Percentiles rank a stretch among this genome's conserved stretches.
phyloP scores from a whole-genome alignment of 1,140 invertebrate genomes.

The Drosophila sulfurigaster region DNA sequence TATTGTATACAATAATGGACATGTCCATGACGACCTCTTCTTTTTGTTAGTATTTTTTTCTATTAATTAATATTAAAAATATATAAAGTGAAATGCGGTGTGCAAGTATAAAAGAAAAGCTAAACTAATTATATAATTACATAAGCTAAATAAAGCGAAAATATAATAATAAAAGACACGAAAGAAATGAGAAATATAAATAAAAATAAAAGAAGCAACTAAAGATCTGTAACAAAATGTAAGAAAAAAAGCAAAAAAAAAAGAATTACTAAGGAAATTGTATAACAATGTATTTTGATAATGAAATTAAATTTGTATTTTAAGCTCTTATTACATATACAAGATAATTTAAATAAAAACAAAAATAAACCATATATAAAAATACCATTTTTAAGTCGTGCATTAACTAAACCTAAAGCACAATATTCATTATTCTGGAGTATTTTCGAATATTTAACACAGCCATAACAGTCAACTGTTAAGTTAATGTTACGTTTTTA shows the following conservation, averaged over 20 bases:
- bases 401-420: too few relatives aligned
- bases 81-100: slow-evolving; percentile 49
- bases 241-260: slow-evolving; percentile 53
- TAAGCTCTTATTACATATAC: slow-evolving; percentile 77
- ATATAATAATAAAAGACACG: slow-evolving; percentile 32
- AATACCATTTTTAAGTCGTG: background rate
- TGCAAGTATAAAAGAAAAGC: slow-evolving; percentile 47
- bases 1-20: slow-evolving; percentile 34
- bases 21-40: slow-evolving; percentile 73
- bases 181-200: slow-evolving; percentile 38
- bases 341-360: slow-evolving; percentile 77
- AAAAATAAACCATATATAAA: slow-evolving; percentile 32
- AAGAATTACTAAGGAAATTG: slow-evolving; percentile 75
- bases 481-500: too few relatives aligned
- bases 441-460: too few relatives aligned
- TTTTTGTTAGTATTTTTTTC: slow-evolving; percentile 80
- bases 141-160: slow-evolving; percentile 48
- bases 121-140: slow-evolving; percentile 59
- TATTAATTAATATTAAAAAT: slow-evolving; percentile 75
- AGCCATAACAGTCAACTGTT: too few relatives aligned
- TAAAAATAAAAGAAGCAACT: slow-evolving; percentile 25
- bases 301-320: slow-evolving; percentile 80
- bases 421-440: too few relatives aligned
- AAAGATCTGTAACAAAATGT: slow-evolving; percentile 49
- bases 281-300: slow-evolving; percentile 84